Conservation (phyloP, 1,140 invertebrate species). For the Drosophila chauvacae region DNA sequence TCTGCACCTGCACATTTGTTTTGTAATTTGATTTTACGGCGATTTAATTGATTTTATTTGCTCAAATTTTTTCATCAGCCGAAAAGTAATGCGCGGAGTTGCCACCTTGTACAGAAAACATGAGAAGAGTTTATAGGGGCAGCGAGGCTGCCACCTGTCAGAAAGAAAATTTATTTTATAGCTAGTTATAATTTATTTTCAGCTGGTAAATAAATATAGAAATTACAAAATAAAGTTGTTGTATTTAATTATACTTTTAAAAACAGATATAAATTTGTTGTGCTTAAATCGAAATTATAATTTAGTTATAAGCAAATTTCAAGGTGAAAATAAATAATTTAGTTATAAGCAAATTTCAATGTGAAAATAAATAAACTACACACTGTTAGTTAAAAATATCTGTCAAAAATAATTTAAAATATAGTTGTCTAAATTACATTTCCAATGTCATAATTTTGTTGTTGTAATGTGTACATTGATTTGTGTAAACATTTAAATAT, state of each 20-base stretch:
- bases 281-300: not conserved
- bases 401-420: no score
- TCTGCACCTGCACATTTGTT: conserved; percentile 6
- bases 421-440: no score
- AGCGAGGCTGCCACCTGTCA: not conserved
- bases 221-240: not conserved
- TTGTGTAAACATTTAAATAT: no score
- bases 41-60: conserved; percentile 77
- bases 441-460: no score
- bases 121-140: not conserved
- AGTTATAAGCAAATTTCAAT: no score
- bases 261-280: not conserved
- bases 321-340: no score
- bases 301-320: no score
- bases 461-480: no score
- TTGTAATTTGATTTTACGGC: conserved; percentile 6
- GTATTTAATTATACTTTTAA: no score
- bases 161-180: not conserved
- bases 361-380: no score
- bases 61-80: conserved; percentile 67
- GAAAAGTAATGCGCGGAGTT: conserved; percentile 28
- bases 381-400: no score
- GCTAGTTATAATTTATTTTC: not conserved
- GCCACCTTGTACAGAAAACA: conserved; percentile 21
- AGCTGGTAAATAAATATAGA: not conserved